phyloP scores from a whole-genome alignment of 2,113 vertebrate genomes.

The Felis catus region F.catus_Fca126_mat1.0 CM031424.1:70394001-70394500 shows the following conservation, averaged over 20 bases:
- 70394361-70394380: neutral
- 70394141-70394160: neutral
- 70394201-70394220: neutral
- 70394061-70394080: neutral
- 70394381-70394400: neutral
- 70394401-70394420: neutral
- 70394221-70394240: neutral
- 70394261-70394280: fast-evolving
- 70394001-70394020: neutral
- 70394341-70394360: neutral
- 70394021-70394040: neutral
- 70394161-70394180: neutral
- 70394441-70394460: neutral
- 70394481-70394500: neutral
- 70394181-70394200: neutral
- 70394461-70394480: neutral
- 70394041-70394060: neutral
- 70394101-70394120: neutral
- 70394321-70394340: neutral
- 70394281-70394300: neutral
- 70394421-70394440: neutral
- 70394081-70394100: neutral
- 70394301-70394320: fast-evolving
- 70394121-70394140: neutral
- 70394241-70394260: neutral